Evolutionary conservation across 1,140 invertebrate genomes (phyloP).

Genomic region (Ceratoteleas bidentatus): DNA sequence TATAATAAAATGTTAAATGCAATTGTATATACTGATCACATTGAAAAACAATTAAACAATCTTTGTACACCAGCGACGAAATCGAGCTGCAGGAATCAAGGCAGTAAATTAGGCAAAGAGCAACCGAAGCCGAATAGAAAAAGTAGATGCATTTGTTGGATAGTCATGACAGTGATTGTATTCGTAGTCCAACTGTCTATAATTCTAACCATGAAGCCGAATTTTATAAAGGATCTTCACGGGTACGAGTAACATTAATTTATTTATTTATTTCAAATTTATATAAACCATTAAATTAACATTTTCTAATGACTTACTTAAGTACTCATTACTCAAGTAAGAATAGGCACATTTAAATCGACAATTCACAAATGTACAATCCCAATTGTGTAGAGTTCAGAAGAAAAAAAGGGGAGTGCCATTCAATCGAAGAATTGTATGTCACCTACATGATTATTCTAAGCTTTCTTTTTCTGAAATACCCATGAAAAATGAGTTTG

Average conservation of each 20-base stretch:
- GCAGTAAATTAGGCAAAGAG: constrained; percentile 69
- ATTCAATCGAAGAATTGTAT: too few species aligned
- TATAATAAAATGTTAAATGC: too few species aligned
- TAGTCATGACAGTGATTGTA: constrained; percentile 71
- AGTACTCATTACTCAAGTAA: too few species aligned
- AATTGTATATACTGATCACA: constrained; percentile 22
- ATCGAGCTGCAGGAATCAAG: constrained; percentile 70
- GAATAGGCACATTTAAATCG: too few species aligned
- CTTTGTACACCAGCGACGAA: constrained; percentile 75
- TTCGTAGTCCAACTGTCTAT: constrained; percentile 76
- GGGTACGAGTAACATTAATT: constrained; percentile 75
- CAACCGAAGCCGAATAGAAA: constrained; percentile 74
- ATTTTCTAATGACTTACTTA: too few species aligned
- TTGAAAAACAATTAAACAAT: constrained; percentile 70
- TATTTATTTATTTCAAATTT: constrained; percentile 62
- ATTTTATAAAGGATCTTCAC: constrained; percentile 23
- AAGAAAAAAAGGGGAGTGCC: too few species aligned
- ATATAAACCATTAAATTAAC: neutral
- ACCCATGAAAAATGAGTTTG: too few species aligned
- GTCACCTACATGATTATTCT: too few species aligned
- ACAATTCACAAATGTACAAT: too few species aligned
- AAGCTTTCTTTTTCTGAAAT: constrained; percentile 75
- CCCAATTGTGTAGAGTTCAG: too few species aligned
- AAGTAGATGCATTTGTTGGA: constrained; percentile 75
- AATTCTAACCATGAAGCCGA: constrained; percentile 77